Base-by-base conservation (phyloP, 2,888 invertebrate genomes). In the Brachypterus glaber region DNA sequence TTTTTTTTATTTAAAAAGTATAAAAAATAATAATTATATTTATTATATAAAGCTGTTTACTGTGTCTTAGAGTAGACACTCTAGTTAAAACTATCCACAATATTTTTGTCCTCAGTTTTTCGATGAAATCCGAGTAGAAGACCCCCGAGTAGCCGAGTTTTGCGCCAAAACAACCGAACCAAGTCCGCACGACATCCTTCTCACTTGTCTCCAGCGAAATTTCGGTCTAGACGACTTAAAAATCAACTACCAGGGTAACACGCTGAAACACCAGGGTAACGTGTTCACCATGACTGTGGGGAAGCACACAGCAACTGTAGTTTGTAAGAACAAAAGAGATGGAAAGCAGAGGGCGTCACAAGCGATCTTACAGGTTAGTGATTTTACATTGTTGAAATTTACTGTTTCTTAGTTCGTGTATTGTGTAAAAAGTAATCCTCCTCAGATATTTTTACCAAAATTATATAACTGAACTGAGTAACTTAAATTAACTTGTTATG, bases 301-400 rank as follows among this genome's bases (percentile, higher is more conserved):
- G 33, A 89, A 90, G 60, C 90, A 95, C 60, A 77, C 77, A 8
- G 92, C 89, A 2, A 84, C 83, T 14, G 91, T 96, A 14, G 71
- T 82, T n/a, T 93, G 95, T 63, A 86, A 88, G 62, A 97, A 96
- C 68, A 97, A 97, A 66, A 79, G 90, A 54, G 91, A 91, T 47
- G 97, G 96, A 4, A 96, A 96, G 62, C 97, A 98, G 61, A 71
- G 86, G 50, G 97, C 97, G 12, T 88, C 96, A 3, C 97, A 98
- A 66, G 81, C 86, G 5, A 91, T 97, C 50, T 68, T 97, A 30
- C 86, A 88, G 74, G 82, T 82, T 53, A 45, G 42, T 37, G n/a
- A n/a, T 13, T 29, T 18, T 7, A 34, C 8, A 11, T 34, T 4
- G 9, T 21, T 21, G 21, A n/a, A 32, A 32, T 14, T 9, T 8